Base-by-base conservation (phyloP, 1,140 invertebrate species). In the Procambarus clarkii region DNA sequence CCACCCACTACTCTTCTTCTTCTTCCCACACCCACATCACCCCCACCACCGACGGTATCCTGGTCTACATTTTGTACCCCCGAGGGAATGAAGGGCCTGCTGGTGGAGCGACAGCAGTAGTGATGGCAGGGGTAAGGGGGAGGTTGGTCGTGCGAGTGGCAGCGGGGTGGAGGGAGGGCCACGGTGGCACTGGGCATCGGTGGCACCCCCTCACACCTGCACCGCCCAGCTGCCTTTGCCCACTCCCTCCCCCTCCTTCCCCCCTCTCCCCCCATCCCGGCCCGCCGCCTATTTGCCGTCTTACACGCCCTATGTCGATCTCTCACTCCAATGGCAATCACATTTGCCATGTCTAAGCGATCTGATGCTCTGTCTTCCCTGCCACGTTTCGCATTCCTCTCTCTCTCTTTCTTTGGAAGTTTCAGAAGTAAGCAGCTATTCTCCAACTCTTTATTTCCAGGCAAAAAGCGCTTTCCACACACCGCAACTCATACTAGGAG, bases 131-230 rank as follows among this genome's bases (percentile, higher is more conserved):
- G 69, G n/a, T 3, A 11, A 54, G 50, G 50, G 7, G 7, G 7
- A 11, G 46, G 85, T 34, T 48, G 48, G n/a, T 86, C 85, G 85
- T 86, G 54, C 85, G 74, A 76, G 71, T 78, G 85, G 76, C 85
- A 86, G 85, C 74, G 85, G 48, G 48, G 76, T 76, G 48, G 34
- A 77, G 74, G 74, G 76, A 76, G 74, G 24, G 85, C 85, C 85
- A 86, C 74, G 85, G 85, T 86, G 85, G 85, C 85, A 86, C 85
- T 86, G 74, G 85, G 85, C 85, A 77, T 60, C 46, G 48, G 85
- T 86, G 82, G 24, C 64, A 71, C 71, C 24, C 48, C 50, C 13
- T 34, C 76, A 48, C 45, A 50, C 74, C 69, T 76, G 74, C 84
- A 71, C 34, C 71, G 13, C 45, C 84, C 84, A n/a, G n/a, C 64